Evolutionary conservation across 2,888 invertebrate species (phyloP).

Genomic region (Girardia tigrina): DNA sequence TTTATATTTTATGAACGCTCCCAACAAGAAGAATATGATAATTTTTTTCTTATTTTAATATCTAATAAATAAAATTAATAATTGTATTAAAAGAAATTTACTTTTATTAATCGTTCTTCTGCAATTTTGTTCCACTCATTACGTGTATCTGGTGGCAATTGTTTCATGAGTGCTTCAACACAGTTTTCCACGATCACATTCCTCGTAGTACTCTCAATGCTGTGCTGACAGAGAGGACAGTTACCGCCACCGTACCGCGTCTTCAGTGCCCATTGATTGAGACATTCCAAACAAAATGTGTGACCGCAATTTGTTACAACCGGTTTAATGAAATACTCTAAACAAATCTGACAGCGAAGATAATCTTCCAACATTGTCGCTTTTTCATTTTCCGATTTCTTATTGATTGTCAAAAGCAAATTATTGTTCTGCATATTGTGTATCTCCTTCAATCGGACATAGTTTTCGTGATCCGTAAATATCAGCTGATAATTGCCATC

Average conservation of each 20-base stretch:
- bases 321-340: not conserved
- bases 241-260: not conserved
- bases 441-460: not conserved
- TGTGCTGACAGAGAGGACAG: not conserved
- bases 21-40: too few relatives aligned
- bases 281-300: not conserved
- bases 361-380: not conserved
- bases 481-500: not conserved
- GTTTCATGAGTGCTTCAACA: not conserved
- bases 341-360: not conserved
- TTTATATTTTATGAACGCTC: too few relatives aligned
- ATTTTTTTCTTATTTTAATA: too few relatives aligned
- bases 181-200: not conserved
- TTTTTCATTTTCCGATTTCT: not conserved
- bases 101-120: not conserved
- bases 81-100: too few relatives aligned
- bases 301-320: not conserved
- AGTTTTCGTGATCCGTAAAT: not conserved
- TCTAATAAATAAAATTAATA: too few relatives aligned
- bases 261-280: not conserved
- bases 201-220: not conserved
- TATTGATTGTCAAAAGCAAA: not conserved
- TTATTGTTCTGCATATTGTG: not conserved
- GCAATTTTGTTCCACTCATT: not conserved
- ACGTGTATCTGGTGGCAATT: not conserved